Percentiles rank a stretch among this genome's conserved stretches.
phyloP scores from a whole-genome alignment of 2,113 vertebrate genomes.

The Hippocampus zosterae region DNA sequence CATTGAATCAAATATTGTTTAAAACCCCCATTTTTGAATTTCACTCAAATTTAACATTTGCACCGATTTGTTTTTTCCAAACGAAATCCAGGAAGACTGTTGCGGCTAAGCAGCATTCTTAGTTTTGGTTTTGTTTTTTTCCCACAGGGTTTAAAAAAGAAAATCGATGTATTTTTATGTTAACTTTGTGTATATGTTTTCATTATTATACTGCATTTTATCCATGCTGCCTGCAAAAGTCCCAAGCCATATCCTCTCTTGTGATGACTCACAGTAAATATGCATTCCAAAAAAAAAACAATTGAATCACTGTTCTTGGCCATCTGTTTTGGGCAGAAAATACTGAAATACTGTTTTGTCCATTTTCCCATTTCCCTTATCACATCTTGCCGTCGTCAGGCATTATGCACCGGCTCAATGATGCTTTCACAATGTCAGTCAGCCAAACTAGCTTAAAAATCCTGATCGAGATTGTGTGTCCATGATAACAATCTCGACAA shows the following conservation, averaged over 20 bases:
- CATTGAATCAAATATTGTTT: no score
- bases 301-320: neutral
- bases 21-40: no score
- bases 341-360: neutral
- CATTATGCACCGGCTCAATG: neutral
- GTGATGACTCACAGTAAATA: neutral
- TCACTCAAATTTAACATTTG: no score
- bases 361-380: neutral
- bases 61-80: no score
- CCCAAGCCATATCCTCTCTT: neutral
- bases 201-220: no score
- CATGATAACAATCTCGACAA: neutral
- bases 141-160: no score
- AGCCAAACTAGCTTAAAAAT: neutral
- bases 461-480: neutral
- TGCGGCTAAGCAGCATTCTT: no score
- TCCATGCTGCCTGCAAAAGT: neutral
- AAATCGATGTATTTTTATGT: neutral
- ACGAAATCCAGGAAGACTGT: no score
- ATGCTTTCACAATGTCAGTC: neutral
- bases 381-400: neutral
- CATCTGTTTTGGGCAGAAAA: neutral
- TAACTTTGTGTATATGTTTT: neutral
- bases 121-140: no score
- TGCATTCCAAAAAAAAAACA: neutral